Evolutionary conservation across 2,113 vertebrate species (phyloP), one percentile per base, ranked within the genome.

Genomic region (Etheostoma cragini): DNA sequence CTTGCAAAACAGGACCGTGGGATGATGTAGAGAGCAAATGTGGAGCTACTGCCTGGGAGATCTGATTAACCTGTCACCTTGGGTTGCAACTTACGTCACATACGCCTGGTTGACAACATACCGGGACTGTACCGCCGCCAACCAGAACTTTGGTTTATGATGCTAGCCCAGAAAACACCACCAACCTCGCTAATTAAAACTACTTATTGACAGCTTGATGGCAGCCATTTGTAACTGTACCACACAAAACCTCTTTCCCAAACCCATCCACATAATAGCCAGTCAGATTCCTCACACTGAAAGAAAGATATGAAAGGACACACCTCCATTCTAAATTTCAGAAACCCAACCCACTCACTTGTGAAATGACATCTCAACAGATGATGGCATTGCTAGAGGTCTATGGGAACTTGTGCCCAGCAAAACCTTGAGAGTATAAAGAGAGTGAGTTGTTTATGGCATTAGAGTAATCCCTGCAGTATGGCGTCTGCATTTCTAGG

Each of bases 31-130:
- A 80, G 61, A 26, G 83, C 81, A 77, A 83, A 87, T 57, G 78
- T 63, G 15, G 30, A 47, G 70, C 73, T 72, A 45, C 53, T 73
- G 66, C 73, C 80, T 85, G 71, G 24, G 71, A 85, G 72, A 76
- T 81, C 84, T 83, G 75, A 89, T 90, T 83, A 92, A 91, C 81
- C 68, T 58, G 83, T 87, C 86, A 90, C 88, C 76, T 88, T 16
- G 3, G 83, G 67, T 84, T 72, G 83, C 46, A 86, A 79, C 56
- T 80, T 61, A 87, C 80, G 92, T 86, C 85, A 72, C 74, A 73
- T 57, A 86, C 60, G 66, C 69, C 76, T 62, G 66, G 53, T 85
- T 87, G 81, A 87, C 81, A 76, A 58, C 56, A 56, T 72, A 81
- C 82, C 82, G 68, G 12, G 69, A 46, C n/a, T 2, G 15, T 70